These are phyloP conservation scores for Corbicula japonica DNA, from an alignment of 2,888 invertebrate genomes.

Conservation along the genomic window DNA sequence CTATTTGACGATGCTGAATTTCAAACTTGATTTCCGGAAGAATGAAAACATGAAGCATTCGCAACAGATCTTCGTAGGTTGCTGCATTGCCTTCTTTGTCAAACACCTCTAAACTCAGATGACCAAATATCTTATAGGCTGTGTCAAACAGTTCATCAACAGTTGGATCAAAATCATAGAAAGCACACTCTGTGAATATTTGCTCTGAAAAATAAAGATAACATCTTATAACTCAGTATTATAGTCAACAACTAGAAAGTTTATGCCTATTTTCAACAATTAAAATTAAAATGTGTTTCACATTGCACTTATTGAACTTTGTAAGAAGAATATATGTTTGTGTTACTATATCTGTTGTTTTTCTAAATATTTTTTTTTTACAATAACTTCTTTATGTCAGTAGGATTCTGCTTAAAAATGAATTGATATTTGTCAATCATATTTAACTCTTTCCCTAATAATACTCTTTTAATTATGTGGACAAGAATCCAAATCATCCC, in stretches of 20 bases:
- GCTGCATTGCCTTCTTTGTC: constrained; percentile 26
- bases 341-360: no score
- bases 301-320: background rate
- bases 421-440: no score
- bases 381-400: no score
- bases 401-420: no score
- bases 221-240: no score
- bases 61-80: constrained; percentile 52
- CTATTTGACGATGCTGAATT: constrained; percentile 64
- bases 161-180: constrained; percentile 78
- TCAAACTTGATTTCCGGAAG: constrained; percentile 77
- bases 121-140: constrained; percentile 54
- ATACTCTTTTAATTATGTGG: no score
- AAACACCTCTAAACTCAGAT: constrained; percentile 20
- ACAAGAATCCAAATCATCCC: no score
- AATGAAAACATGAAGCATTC: constrained; percentile 81
- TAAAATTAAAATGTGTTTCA: background rate
- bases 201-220: constrained; percentile 51
- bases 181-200: constrained; percentile 70
- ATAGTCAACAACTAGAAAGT: no score
- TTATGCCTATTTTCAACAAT: background rate
- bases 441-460: no score
- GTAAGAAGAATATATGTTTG: no score
- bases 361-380: no score
- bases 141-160: constrained; percentile 80